Evolutionary conservation across 1,140 invertebrate species (phyloP).

Genomic region (Augochlora pura): DNA sequence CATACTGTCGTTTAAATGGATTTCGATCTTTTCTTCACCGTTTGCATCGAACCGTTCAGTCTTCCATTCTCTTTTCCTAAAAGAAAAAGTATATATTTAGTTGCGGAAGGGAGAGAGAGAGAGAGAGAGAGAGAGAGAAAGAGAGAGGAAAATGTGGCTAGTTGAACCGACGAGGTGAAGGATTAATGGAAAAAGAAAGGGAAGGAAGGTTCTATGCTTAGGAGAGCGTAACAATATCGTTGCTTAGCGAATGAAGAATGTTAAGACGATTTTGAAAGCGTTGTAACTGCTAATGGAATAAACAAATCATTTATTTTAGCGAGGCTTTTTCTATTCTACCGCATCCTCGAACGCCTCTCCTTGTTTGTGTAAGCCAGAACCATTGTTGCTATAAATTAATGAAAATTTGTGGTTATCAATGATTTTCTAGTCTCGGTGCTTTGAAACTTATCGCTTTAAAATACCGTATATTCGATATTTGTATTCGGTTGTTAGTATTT

Average conservation of each 20-base stretch:
- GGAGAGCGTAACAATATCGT: conserved; percentile 44
- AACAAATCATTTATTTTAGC: conserved; percentile 71
- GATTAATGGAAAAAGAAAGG: not conserved
- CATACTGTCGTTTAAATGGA: conserved; percentile 21
- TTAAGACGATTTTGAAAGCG: conserved; percentile 60
- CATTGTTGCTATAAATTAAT: conserved; percentile 2
- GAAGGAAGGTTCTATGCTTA: conserved; percentile 41
- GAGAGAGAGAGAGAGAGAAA: not conserved
- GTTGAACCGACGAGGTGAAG: conserved; percentile 13
- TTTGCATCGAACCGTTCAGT: conserved; percentile 37
- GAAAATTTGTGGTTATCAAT: not conserved
- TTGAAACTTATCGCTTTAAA: no score
- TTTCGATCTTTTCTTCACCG: conserved; percentile 32
- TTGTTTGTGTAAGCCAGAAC: conserved; percentile 23
- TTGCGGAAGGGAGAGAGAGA: conserved; percentile 37
- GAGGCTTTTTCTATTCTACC: conserved; percentile 65
- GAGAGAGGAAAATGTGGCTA: conserved; percentile 47
- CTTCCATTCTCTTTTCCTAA: conserved; percentile 19
- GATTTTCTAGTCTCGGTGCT: no score
- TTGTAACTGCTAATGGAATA: conserved; percentile 72
- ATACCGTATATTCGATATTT: not conserved
- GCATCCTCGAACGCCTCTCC: conserved; percentile 64
- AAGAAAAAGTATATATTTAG: conserved; percentile 11
- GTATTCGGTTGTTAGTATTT: no score
- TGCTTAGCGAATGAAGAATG: conserved; percentile 58